Evolutionary conservation across 2,113 vertebrate species (phyloP), one percentile per base, ranked within the genome.

Genomic region (Anolis sagrei): DNA sequence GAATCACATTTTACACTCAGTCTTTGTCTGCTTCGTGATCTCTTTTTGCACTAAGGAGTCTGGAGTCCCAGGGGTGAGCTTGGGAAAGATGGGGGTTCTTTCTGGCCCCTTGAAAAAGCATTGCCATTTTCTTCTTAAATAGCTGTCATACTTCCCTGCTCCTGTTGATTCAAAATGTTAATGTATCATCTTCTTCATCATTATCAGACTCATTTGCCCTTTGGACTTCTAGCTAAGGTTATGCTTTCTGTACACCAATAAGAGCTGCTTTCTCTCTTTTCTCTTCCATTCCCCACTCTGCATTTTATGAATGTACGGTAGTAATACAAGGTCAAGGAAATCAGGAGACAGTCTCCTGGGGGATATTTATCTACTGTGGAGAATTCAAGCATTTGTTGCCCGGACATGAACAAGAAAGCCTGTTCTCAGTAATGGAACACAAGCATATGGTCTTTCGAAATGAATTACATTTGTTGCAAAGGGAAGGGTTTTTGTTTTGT

Each of bases 381-480:
- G 76, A 62, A 73, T 73, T 49, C 69, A n/a, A 73, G 58, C 39
- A 23, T 73, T 79, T 83, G 64, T 82, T 83, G 44, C 29, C 70
- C 44, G 39, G 77, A 34, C 58, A 36, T 51, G 58, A 49, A 79
- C 54, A 73, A 79, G 75, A 49, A 66, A 73, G 68, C 54, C 21
- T 72, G 44, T 64, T 83, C 68, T 73, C 48, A 8, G 16, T 21
- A 16, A 48, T 25, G n/a, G 64, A 72, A 72, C 32, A 48, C 9
- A 62, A 78, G 36, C 54, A 72, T 48, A 62, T 78, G 48, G 39
- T 72, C 66, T 82, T 83, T 72, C 51, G 70, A 54, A 70, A 87
- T 82, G 39, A 48, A 87, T 83, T 82, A 78, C 64, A 78, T 77
- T 69, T 87, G 81, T 87, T 49, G 51, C 86, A 36, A 62, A 76